phyloP scores from a whole-genome alignment of 1,140 invertebrate genomes.

The Solenopsis invicta region DNA sequence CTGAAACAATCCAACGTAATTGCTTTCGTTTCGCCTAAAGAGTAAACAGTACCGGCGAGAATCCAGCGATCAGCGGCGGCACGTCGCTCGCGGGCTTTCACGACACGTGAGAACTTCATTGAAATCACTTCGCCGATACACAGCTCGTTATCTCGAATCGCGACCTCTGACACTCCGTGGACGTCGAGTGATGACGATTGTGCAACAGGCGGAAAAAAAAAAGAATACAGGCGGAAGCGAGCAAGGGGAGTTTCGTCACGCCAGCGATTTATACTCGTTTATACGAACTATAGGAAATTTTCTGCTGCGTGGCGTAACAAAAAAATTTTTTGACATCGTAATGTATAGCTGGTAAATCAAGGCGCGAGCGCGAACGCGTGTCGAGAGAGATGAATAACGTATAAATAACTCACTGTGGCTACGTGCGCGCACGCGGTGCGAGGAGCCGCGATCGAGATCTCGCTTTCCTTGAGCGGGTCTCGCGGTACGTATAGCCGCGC shows the following conservation, averaged over 20 bases:
- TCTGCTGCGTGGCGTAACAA: neutral
- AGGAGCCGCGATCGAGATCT: conserved; percentile 35
- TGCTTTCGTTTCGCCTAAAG: conserved; percentile 15
- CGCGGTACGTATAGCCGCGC: neutral
- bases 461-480: conserved; percentile 55
- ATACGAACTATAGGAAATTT: neutral
- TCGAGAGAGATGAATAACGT: conserved; percentile 23
- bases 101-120: conserved; percentile 46
- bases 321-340: conserved; percentile 1
- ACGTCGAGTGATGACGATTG: neutral
- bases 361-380: neutral
- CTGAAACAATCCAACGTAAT: conserved; percentile 1
- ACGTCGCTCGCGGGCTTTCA: conserved; percentile 2
- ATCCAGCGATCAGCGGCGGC: neutral
- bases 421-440: neutral
- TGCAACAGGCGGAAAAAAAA: conserved; percentile 14
- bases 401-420: conserved; percentile 41
- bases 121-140: conserved; percentile 1
- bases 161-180: neutral
- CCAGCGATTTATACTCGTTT: conserved; percentile 5
- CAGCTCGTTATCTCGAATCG: neutral
- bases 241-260: neutral
- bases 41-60: conserved; percentile 34
- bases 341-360: conserved; percentile 3
- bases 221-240: conserved; percentile 4